A percentile compares a stretch with the other conserved stretches of the same genome.
These are phyloP conservation scores for Anoplius nigerrimus DNA, from an alignment of 2,888 invertebrate species.

Conservation along the genomic window DNA sequence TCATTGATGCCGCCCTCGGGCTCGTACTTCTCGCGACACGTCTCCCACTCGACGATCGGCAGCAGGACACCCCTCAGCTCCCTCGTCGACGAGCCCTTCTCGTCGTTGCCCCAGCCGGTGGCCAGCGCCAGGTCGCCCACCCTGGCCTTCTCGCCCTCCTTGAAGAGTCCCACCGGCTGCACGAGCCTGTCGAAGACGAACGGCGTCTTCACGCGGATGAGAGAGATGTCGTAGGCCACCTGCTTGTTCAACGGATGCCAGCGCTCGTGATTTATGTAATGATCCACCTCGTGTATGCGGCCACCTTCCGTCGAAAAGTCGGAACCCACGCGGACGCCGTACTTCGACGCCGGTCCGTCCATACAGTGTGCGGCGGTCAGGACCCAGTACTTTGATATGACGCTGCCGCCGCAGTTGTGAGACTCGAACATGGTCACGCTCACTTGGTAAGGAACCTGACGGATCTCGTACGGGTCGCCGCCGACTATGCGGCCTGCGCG, in stretches of 20 bases:
- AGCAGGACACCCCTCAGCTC: slow-evolving; percentile 73
- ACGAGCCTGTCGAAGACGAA: slow-evolving; percentile 75
- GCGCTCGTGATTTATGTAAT: slow-evolving; percentile 36
- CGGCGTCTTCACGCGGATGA: slow-evolving; percentile 76
- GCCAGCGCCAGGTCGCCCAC: slow-evolving; percentile 37
- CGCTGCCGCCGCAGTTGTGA: slow-evolving; percentile 78
- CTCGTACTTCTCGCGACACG: slow-evolving; percentile 73
- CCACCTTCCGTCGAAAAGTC: slow-evolving; percentile 69
- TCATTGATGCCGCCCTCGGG: slow-evolving; percentile 37
- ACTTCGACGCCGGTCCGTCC: slow-evolving; percentile 58
- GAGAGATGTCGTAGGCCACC: slow-evolving; percentile 76
- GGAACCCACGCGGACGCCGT: slow-evolving; percentile 77
- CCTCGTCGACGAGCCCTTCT: no score
- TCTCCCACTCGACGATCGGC: slow-evolving; percentile 76
- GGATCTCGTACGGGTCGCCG: slow-evolving; percentile 75
- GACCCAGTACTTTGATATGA: slow-evolving; percentile 75
- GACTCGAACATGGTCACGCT: slow-evolving; percentile 71
- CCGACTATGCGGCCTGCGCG: slow-evolving; percentile 74
- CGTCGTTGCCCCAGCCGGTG: slow-evolving; percentile 59
- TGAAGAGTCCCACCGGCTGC: slow-evolving; percentile 74
- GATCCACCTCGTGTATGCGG: slow-evolving; percentile 19
- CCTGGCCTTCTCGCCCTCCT: slow-evolving; percentile 49
- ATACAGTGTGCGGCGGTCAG: slow-evolving; percentile 80
- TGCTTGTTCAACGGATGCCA: slow-evolving; percentile 11
- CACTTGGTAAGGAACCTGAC: slow-evolving; percentile 76